Evolutionary conservation across 2,888 invertebrate species (phyloP).

Genomic region (Noctuana brunneofusca): DNA sequence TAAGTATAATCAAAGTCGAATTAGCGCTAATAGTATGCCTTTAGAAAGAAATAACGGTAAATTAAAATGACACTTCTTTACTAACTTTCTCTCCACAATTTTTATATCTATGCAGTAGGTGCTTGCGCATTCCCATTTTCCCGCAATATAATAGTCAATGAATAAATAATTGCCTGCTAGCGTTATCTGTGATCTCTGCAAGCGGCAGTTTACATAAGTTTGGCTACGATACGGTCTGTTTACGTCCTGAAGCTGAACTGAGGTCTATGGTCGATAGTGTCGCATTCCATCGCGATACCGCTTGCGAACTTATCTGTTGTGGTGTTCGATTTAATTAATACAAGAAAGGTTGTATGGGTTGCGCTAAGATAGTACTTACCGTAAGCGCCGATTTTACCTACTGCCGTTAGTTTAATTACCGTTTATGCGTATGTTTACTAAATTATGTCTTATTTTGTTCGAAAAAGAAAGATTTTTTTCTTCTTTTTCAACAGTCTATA

Average conservation of each 20-base stretch:
- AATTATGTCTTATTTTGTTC: no score
- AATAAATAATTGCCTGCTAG: constrained; percentile 10
- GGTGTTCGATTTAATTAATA: constrained; percentile 17
- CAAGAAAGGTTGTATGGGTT: constrained; percentile 1
- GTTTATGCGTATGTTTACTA: not conserved
- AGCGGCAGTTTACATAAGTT: constrained; percentile 18
- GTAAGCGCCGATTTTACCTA: constrained; percentile 2
- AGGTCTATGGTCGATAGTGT: constrained; percentile 12
- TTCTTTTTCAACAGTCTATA: no score
- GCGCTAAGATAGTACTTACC: constrained; percentile 4
- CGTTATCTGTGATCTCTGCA: constrained; percentile 9
- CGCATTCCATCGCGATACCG: constrained; percentile 15
- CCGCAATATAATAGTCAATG: constrained; percentile 7
- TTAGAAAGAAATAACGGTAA: no score
- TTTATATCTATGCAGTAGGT: not conserved
- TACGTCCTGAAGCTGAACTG: constrained; percentile 15
- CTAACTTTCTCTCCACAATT: no score
- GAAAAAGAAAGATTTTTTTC: no score
- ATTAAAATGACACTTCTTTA: no score
- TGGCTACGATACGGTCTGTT: constrained; percentile 18
- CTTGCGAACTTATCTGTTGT: constrained; percentile 9
- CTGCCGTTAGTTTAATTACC: not conserved
- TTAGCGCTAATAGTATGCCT: no score
- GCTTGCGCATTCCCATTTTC: not conserved
- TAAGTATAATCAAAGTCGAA: no score